Base-by-base conservation (phyloP, 2,113 vertebrate genomes). In the Zosterops lateralis region DNA sequence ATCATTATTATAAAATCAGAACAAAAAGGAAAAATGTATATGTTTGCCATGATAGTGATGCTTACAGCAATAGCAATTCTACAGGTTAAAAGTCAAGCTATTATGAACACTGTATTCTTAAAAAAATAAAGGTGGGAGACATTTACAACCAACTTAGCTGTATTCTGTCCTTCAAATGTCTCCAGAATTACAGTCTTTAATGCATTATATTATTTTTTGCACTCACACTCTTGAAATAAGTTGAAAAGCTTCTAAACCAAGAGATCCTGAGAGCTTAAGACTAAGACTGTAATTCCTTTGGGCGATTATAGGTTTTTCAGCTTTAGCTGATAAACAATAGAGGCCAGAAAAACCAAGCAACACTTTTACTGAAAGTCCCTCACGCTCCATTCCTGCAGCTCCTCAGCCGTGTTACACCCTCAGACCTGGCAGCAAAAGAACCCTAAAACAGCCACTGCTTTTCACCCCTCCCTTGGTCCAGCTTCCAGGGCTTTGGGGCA, bases 221-320 rank as follows among this genome's bases (percentile, higher is more conserved):
- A 62, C 47, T n/a, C 44, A 81, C 25, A 34, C 17, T 58, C 68
- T 10, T 54, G 21, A 91, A 89, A 92, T 77, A 72, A 57, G 5
- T 32, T 48, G 20, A 80, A 89, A 87, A 91, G 13, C 68, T 91
- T 65, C 70, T 84, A 77, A 80, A 36, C 25, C 1, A 1, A 70
- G 67, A 80, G 56, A 77, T 87, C 47, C 79, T 6, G 2, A 71
- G 77, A 50, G 64, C 14, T 86, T 64, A 83, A 53, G 31, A 40
- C 44, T 48, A 89, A 89, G 54, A 32, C 90, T 40, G 12, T 81
- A 66, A 89, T 94, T 87, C 77, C 42, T 84, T 62, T 54, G 32
- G 42, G 42, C 0, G 1, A 77, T 74, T 36, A 62, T 1, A 45
- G 29, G 42, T 53, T 81, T 91, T 87, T 29, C 90, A 92, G 13